phyloP scores from a whole-genome alignment of 2,888 invertebrate genomes.

The Apotomis turbidana region DNA sequence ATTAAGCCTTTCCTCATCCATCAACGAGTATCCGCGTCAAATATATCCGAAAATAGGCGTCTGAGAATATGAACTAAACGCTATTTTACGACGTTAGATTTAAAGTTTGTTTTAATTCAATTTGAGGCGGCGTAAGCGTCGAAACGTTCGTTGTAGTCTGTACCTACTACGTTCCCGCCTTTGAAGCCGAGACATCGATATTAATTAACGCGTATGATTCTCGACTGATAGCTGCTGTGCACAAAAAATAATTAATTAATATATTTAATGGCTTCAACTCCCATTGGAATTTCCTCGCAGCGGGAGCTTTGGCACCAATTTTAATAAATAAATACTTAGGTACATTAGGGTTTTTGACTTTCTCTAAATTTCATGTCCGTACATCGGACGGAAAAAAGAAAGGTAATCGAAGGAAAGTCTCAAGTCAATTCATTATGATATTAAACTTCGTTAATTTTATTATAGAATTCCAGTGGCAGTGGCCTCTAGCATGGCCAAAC shows the following conservation, averaged over 20 bases:
- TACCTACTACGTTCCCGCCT: constrained; percentile 60
- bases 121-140: not conserved
- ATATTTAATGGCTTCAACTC: constrained; percentile 10
- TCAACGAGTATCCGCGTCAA: constrained; percentile 55
- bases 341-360: not conserved
- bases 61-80: not conserved
- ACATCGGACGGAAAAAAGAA: no score
- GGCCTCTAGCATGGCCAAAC: no score
- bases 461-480: no score
- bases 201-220: constrained; percentile 57
- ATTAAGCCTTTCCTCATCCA: constrained; percentile 62
- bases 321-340: not conserved
- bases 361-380: no score
- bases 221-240: constrained; percentile 32
- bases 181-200: constrained; percentile 65
- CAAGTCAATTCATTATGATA: no score
- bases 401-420: no score
- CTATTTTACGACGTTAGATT: not conserved
- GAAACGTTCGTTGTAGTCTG: constrained; percentile 18
- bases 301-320: constrained; percentile 11
- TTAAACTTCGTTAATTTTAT: no score
- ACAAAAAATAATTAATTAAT: constrained; percentile 33
- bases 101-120: not conserved
- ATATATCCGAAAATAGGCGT: not conserved
- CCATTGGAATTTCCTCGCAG: constrained; percentile 5